Evolutionary conservation across 2,888 invertebrate genomes (phyloP), one percentile per base, ranked within the genome.

Genomic region (Papilio elwesi): DNA sequence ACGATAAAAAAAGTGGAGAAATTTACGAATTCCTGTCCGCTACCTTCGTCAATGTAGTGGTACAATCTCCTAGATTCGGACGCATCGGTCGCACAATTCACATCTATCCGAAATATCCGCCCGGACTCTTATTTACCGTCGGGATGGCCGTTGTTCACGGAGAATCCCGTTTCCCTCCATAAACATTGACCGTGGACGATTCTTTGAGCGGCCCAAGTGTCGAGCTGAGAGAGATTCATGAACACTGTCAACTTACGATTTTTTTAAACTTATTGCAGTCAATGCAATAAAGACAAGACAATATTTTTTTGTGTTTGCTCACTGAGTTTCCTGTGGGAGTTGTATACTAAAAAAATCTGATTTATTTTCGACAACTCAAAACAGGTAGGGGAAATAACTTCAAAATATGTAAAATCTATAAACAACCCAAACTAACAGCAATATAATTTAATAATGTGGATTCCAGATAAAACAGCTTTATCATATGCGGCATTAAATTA

Each of bases 181-280:
- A 71, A 71, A 71, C 72, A 73, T 73, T 73, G 72, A 73, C 72
- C 64, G 68, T 68, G 64, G 67, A 68, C 67, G 68, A 73, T 68
- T 70, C 48, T 65, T 53, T 51, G 72, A 11, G 68, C 57, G 72
- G 55, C 16, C 68, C 68, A 73, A 73, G 72, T 15, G 59, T 38
- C 57, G 10, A 65, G 38, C 59, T 15, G 2, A 43, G 52, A 62
- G 62, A 49, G 36, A 68, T 7, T n/a, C 47, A 68, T 55, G 7
- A 12, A 26, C 26, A 16, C 12, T 9, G 5, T 26, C 53, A 16
- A 5, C 3, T 15, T 26, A 2, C 26, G 4, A 26, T 26, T 4
- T 4, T 26, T 26, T 26, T 26, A 26, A 26, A 26, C 26, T 1
- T 26, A 26, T 26, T 26, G 26, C 4, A 26, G 26, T 26, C 26